Base-by-base conservation (phyloP, 2,113 vertebrate genomes). In the Nothocercus nigrocapillus region DNA sequence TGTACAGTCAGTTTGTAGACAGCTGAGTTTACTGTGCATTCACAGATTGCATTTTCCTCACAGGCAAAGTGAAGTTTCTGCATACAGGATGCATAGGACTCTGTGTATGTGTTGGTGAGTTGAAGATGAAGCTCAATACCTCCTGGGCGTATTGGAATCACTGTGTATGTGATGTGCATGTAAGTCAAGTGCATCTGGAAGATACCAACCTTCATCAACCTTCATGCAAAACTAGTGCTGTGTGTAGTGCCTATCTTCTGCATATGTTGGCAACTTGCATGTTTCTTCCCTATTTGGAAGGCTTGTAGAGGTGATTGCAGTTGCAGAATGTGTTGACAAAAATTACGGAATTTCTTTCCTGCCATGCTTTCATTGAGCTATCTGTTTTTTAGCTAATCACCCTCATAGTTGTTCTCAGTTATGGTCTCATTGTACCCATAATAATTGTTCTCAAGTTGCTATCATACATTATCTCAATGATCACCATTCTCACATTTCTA, bases 121-220 rank as follows among this genome's bases (percentile, higher is more conserved):
- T 22, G 38, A 61, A 64, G 44, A 90, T 70, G 28, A 74, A 82
- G 28, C 45, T 88, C 56, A 45, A 1, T 83, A 42, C 54, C 66
- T 84, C 81, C 70, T 30, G 40, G 67, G 59, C 28, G 11, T 77
- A 66, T 69, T 69, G 28, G 56, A 85, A 17, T 8, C 42, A 20
- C 21, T 12, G 11, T 12, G n/a, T 63, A 25, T n/a, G 28, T 81
- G 51, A 56, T 28, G 27, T 27, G 38, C 30, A 13, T 7, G 34
- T 24, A 69, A 81, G 49, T 74, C 14, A 62, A 67, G n/a, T 94
- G 68, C 85, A 92, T 81, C 90, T 88, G 90, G 76, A 93, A 66
- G 38, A 89, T 51, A 82, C 83, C 77, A 86, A 51, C 75, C 64
- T 84, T 56, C 69, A 47, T 9, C 21, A 49, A 24, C 68, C 34